These are phyloP conservation scores for Branchipolynoe longqiensis DNA, from an alignment of 2,888 invertebrate genomes.

Conservation along the genomic window DNA sequence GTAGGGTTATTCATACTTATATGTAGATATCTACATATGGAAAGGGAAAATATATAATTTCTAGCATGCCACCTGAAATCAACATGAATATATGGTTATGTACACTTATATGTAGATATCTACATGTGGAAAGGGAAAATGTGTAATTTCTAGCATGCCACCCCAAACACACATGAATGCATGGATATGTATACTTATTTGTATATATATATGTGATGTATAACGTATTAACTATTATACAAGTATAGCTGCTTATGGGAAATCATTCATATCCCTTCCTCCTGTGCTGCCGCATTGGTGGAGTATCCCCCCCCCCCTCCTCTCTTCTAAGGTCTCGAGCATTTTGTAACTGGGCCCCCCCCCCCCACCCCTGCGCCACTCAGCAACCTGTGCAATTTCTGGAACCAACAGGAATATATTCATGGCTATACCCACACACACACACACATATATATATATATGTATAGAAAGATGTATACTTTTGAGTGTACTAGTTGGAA, in stretches of 20 bases:
- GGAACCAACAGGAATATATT: too few species aligned
- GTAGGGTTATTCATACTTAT: background rate
- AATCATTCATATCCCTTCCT: too few species aligned
- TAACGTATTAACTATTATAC: too few species aligned
- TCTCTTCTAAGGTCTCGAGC: too few species aligned
- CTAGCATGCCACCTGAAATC: constrained; percentile 88
- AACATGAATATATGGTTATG: background rate
- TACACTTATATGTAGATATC: background rate
- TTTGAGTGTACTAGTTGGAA: constrained; percentile 89
- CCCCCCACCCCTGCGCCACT: too few species aligned
- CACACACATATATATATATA: too few species aligned
- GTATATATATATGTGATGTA: background rate
- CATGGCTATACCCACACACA: too few species aligned
- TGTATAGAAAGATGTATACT: constrained; percentile 83
- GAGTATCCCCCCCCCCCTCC: too few species aligned
- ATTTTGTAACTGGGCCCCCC: too few species aligned
- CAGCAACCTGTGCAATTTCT: too few species aligned
- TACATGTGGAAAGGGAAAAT: constrained; percentile 51
- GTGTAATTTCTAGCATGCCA: constrained; percentile 91
- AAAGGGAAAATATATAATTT: constrained; percentile 89
- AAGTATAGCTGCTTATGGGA: too few species aligned
- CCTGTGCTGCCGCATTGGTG: too few species aligned
- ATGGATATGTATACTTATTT: background rate
- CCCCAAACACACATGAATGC: constrained; percentile 81
- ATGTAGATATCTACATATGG: background rate